Percentiles rank a stretch among this genome's conserved stretches.
These are phyloP conservation scores for Margaritifera margaritifera DNA, from an alignment of 2,888 invertebrate species.

Conservation along the genomic window DNA sequence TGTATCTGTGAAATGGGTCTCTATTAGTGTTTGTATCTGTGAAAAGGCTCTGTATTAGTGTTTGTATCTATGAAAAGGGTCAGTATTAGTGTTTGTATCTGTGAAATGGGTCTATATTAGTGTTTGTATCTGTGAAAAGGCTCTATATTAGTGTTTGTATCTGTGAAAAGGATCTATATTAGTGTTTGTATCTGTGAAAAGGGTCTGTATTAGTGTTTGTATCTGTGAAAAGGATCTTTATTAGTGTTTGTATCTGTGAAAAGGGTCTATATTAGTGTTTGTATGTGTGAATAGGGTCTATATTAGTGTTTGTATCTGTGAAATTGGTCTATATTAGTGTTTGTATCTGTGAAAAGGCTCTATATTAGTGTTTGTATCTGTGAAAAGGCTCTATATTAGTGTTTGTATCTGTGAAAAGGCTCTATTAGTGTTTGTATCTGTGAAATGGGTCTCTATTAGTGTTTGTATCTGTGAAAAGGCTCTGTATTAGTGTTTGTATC, in stretches of 20 bases:
- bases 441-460: not conserved
- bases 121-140: too few relatives aligned
- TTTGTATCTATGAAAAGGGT: not conserved
- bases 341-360: too few relatives aligned
- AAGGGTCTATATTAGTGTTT: not conserved
- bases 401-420: too few relatives aligned
- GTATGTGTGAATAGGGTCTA: too few relatives aligned
- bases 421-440: too few relatives aligned
- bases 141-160: too few relatives aligned
- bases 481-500: too few relatives aligned
- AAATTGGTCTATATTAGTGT: not conserved
- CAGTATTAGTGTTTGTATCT: constrained; percentile 4
- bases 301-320: too few relatives aligned
- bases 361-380: too few relatives aligned
- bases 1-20: not conserved
- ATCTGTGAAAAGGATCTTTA: not conserved
- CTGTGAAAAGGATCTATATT: not conserved
- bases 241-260: constrained; percentile 5
- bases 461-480: too few relatives aligned
- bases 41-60: too few relatives aligned
- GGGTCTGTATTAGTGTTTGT: too few relatives aligned
- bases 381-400: not conserved
- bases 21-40: constrained; percentile 9
- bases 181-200: constrained; percentile 14
- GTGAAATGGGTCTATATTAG: not conserved